Conservation (phyloP, 1,140 invertebrate genomes). For the Scylla paramamosain region DNA sequence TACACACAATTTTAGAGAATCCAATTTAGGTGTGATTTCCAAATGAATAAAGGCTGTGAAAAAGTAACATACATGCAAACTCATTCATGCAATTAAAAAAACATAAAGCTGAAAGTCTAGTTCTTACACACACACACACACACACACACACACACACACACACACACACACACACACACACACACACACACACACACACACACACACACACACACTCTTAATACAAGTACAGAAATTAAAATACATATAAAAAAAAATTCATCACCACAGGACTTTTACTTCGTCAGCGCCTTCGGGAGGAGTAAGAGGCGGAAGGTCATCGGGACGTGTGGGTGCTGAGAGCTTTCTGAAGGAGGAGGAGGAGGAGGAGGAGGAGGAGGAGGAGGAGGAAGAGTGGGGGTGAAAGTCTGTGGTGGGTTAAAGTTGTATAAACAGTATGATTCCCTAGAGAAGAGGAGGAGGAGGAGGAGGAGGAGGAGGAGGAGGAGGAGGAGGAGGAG, state of each 20-base stretch:
- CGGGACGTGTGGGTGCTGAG: not conserved
- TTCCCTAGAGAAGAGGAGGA: not conserved
- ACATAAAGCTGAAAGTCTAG: too few species aligned
- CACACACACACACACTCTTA: too few species aligned
- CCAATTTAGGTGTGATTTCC: not conserved
- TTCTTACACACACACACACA: not conserved
- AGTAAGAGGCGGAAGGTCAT: not conserved
- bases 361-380: not conserved
- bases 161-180: constrained; percentile 10
- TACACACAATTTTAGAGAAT: not conserved
- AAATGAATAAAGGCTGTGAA: not conserved
- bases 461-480: not conserved
- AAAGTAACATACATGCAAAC: not conserved
- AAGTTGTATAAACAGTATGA: constrained; percentile 17
- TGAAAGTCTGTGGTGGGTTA: not conserved
- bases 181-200: not conserved
- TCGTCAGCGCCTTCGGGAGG: not conserved
- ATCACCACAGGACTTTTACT: not conserved
- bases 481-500: not conserved
- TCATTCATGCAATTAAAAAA: not conserved
- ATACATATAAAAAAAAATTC: not conserved
- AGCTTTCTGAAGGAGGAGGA: not conserved
- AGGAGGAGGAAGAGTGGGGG: not conserved
- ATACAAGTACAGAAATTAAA: not conserved
- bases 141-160: not conserved